Conservation (phyloP, 2,113 vertebrate species). For the Proteles cristata region DNA sequence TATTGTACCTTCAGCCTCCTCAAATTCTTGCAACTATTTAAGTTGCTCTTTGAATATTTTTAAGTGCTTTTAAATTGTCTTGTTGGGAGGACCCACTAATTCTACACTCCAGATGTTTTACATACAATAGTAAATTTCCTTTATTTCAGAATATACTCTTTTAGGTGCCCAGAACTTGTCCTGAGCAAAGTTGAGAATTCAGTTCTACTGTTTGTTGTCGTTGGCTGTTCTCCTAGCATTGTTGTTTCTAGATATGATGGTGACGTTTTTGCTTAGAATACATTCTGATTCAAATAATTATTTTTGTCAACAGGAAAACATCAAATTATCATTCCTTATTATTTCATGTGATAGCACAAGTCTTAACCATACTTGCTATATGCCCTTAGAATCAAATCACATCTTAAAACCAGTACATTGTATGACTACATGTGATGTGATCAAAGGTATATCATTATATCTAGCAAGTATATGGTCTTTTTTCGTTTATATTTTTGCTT, state of each 20-base stretch:
- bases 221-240: neutral
- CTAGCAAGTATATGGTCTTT: conserved; percentile 31
- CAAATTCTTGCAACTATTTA: neutral
- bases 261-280: conserved; percentile 14
- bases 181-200: neutral
- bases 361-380: neutral
- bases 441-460: conserved; percentile 24
- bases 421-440: neutral
- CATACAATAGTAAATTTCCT: neutral
- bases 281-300: neutral
- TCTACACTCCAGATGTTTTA: neutral
- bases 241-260: neutral
- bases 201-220: neutral
- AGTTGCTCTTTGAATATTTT: conserved; percentile 9
- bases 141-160: neutral
- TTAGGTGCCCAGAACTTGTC: neutral
- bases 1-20: neutral
- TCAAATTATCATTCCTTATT: neutral
- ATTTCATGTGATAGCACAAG: neutral
- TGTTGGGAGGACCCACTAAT: neutral
- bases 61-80: conserved; percentile 20
- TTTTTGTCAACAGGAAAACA: neutral
- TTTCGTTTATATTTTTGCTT: conserved; percentile 10
- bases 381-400: conserved; percentile 65
- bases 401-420: conserved; percentile 15